These are phyloP conservation scores for Drosophila atroscutellata DNA, from an alignment of 2,888 invertebrate genomes.

Conservation along the genomic window DNA sequence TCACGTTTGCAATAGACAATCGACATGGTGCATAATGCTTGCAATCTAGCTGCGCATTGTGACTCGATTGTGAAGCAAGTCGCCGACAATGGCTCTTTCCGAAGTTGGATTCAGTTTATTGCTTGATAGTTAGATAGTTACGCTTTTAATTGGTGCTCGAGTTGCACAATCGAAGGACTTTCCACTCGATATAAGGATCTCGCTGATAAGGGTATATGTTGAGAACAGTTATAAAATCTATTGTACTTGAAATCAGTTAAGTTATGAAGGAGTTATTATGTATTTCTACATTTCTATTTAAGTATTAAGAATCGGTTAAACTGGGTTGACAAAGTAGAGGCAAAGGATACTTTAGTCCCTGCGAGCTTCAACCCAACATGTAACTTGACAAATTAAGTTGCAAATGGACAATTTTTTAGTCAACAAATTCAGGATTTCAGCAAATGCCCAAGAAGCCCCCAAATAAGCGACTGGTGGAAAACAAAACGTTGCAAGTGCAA, in stretches of 20 bases:
- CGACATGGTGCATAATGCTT: constrained; percentile 58
- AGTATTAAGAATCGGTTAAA: not conserved
- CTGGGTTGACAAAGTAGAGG: not conserved
- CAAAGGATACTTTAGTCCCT: too few relatives aligned
- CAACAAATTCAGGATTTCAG: constrained; percentile 22
- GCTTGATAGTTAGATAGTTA: not conserved
- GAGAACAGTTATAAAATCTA: too few relatives aligned
- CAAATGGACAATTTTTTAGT: not conserved
- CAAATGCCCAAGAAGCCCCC: constrained; percentile 15
- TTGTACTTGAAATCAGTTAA: too few relatives aligned
- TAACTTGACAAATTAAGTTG: not conserved
- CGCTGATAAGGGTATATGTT: not conserved
- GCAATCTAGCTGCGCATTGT: constrained; percentile 29
- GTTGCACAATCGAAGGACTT: not conserved
- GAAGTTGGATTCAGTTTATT: constrained; percentile 19
- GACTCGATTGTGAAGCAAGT: constrained; percentile 12
- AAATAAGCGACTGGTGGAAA: constrained; percentile 46
- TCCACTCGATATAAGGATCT: not conserved
- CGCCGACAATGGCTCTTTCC: not conserved
- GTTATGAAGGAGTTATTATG: not conserved
- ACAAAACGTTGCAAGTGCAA: constrained; percentile 46
- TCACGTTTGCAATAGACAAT: constrained; percentile 50
- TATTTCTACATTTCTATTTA: not conserved
- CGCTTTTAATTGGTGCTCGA: not conserved
- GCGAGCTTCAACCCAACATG: not conserved